Base-by-base conservation (phyloP, 2,797 vertebrate species). In the Hypotaenidia okinawae region DNA sequence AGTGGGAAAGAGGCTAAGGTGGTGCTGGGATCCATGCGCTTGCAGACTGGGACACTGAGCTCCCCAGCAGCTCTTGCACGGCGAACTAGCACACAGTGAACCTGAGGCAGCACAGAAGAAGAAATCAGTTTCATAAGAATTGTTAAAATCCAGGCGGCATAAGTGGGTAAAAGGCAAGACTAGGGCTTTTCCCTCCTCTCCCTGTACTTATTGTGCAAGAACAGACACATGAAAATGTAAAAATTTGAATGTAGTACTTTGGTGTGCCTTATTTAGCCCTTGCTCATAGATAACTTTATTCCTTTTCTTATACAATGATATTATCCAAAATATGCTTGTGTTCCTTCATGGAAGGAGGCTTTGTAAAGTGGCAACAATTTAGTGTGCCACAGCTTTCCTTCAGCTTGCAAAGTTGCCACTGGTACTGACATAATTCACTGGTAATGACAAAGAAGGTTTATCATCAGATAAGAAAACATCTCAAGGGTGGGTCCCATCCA, bases 141-240 rank as follows among this genome's bases (percentile, higher is more conserved):
- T 2, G 9, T 55, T 49, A 64, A 74, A 89, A 89, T 10, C 27
- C 37, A 54, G 41, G 30, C 27, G 2, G 62, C 64, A 87, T 13
- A 66, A 92, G 37, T 69, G 47, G 79, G 91, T 49, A 18, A 93
- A 94, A 94, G 84, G 92, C 55, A 86, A 95, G 33, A 37, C 10
- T 5, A 37, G 17, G 30, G 13, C 35, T 74, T 76, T 59, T 13
- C 21, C 49, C 45, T 70, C 70, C 81, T 81, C 5, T 4, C 27
- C 75, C 54, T 69, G 10, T 39, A 58, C n/a, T 59, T 62, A 52
- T 81, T 93, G 61, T 86, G 86, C 66, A 90, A 86, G 27, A 84
- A 64, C n/a, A 82, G n/a, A 63, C 18, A 45, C 5, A n/a, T 16
- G 39, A 83, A 63, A 91, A 72, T 8, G 9, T 58, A n/a, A 86